Percentiles rank a stretch among this genome's conserved stretches.
phyloP scores from a whole-genome alignment of 2,113 vertebrate species.

The Forbesichthys papilliferus region DNA sequence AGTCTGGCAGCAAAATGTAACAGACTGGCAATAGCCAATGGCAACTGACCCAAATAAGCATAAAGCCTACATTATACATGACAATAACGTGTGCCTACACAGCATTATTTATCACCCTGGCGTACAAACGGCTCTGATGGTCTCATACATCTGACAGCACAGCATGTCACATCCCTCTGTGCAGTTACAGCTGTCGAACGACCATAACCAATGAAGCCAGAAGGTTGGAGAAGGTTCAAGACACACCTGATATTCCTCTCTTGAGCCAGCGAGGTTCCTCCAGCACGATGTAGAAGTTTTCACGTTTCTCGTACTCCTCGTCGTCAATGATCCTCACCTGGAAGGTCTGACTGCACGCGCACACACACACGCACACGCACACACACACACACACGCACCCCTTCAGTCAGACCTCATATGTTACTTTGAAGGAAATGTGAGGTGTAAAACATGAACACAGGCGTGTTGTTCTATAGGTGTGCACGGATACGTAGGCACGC shows the following conservation, averaged over 20 bases:
- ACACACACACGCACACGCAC: constrained; percentile 18
- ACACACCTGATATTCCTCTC: constrained; percentile 89
- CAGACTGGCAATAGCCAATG: no score
- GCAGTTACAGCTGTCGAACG: no score
- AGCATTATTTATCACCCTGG: no score
- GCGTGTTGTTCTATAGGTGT: not conserved
- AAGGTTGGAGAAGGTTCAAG: not conserved
- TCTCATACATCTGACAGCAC: no score
- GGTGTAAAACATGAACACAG: not conserved
- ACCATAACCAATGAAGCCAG: no score
- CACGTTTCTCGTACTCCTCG: constrained; percentile 91
- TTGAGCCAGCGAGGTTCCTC: constrained; percentile 92
- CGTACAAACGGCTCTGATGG: no score
- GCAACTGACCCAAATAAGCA: no score
- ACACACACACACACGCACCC: constrained; percentile 27
- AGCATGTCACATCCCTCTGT: no score
- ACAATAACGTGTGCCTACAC: no score
- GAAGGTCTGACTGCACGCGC: constrained; percentile 77
- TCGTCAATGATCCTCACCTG: constrained; percentile 90
- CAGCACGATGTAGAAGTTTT: constrained; percentile 90
- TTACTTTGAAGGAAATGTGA: not conserved
- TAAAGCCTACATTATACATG: no score
- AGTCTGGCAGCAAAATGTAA: no score
- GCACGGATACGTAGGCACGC: not conserved
- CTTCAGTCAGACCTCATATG: constrained; percentile 21